A percentile compares a stretch with the other conserved stretches of the same genome.
Evolutionary conservation across 2,113 vertebrate genomes (phyloP).

Genomic region (Thunnus thynnus): DNA sequence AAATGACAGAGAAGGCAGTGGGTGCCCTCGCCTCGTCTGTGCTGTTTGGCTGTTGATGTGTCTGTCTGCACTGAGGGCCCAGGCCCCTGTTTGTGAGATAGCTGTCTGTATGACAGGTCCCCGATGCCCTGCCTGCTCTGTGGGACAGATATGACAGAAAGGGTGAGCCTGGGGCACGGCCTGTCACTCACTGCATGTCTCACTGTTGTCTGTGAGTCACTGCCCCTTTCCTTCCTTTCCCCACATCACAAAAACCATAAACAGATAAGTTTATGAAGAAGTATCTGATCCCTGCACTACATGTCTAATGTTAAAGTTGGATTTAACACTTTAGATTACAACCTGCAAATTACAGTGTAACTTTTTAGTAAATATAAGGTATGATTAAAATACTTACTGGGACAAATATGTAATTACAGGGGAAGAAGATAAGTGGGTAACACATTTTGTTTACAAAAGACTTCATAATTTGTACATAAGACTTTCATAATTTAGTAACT

Average conservation of each 20-base stretch:
- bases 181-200: constrained; percentile 75
- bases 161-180: constrained; percentile 62
- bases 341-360: neutral
- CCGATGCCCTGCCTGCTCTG: constrained; percentile 45
- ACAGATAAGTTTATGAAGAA: constrained; percentile 12
- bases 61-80: constrained; percentile 30
- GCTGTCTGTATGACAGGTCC: constrained; percentile 72
- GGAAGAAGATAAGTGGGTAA: too few species aligned
- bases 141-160: constrained; percentile 67
- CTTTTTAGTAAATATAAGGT: neutral
- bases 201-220: constrained; percentile 41
- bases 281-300: neutral
- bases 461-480: too few species aligned
- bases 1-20: constrained; percentile 37
- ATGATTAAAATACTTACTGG: too few species aligned
- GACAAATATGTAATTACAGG: too few species aligned
- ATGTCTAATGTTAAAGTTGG: neutral
- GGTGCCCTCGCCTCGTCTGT: neutral
- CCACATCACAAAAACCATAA: constrained; percentile 26
- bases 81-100: constrained; percentile 50
- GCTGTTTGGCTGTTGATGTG: constrained; percentile 57
- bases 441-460: too few species aligned
- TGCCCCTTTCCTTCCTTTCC: constrained; percentile 29
- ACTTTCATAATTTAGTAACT: too few species aligned
- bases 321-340: constrained; percentile 1